Evolutionary conservation across 2,113 vertebrate genomes (phyloP), one percentile per base, ranked within the genome.

Genomic region (Lophochroa leadbeateri): DNA sequence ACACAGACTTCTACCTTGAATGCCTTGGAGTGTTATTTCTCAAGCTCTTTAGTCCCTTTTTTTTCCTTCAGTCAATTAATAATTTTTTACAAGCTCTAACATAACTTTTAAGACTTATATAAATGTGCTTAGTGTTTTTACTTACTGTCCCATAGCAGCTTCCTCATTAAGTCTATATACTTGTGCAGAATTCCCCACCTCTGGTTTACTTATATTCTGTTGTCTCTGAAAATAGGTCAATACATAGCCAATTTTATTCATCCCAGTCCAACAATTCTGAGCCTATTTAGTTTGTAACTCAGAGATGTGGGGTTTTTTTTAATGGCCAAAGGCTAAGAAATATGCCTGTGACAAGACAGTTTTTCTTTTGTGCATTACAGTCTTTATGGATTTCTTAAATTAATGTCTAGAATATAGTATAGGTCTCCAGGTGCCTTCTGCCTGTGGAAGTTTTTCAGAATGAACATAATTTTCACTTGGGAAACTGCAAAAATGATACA

Each of bases 331-430:
- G 75, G 25, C 46, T 77, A 82, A 82, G 53, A 83, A 77, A 70
- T 58, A 65, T 20, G 16, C 31, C n/a, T 65, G 15, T 52, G 77
- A 71, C 19, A 69, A 53, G 35, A 37, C 9, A 49, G 24, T 41
- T 77, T 82, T 92, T 92, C 52, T 89, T 94, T 53, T 74, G 9
- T 53, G 15, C 35, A 21, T 67, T 80, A 52, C 31, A 44, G 41
- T 57, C 44, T 82, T 91, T 69, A 53, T 61, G 53, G 41, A 65
- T 95, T 92, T 90, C 55, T 93, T 94, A 82, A 94, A 91, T 89
- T 46, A 79, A 74, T 21, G 6, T 74, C 49, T 74, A 74, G 35
- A 70, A 75, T 74, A 63, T 44, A 60, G 29, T 78, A 11, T 86
- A 80, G 43, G 58, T 72, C 57, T 82, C 63, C 41, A 86, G 39